Evolutionary conservation across 2,888 invertebrate genomes (phyloP), one percentile per base, ranked within the genome.

Genomic region (Girardia tigrina): DNA sequence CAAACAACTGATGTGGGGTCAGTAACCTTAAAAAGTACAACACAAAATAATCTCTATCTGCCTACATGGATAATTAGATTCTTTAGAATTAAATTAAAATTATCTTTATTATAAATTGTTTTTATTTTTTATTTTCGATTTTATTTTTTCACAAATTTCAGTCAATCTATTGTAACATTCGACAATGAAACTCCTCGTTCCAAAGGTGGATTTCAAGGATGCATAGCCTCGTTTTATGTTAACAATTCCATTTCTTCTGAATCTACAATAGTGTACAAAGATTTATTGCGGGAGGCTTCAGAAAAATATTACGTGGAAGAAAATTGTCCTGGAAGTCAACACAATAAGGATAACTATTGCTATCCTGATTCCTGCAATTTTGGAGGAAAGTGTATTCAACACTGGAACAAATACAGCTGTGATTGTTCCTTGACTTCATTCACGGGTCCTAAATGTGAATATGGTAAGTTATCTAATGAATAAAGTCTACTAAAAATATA

Each of bases 341-440:
- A 12, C 12, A 16, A 36, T 36, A 36, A 36, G 16, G 36, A 36
- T 12, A 36, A 36, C 16, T 36, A 36, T 36, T 36, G 36, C 16
- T 36, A 8, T 12, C 16, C 36, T 12, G 36, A 36, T 36, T 36
- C 36, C 8, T 95, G 95, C 83, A 89, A 90, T 0, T 94, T 95
- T 85, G 89, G 90, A 77, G 94, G 95, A 0, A 88, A 90, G 23
- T 95, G 95, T 84, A 91, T 93, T 6, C 93, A 94, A 82, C 92
- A 92, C 82, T 92, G 93, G 92, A 91, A 91, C 81, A 90, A 91
- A 6, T 91, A 90, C 82, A 90, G 90, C 0, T 94, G 94, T 82
- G 92, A 94, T 82, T 94, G 94, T 82, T 91, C 92, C 81, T 89
- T 92, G 87, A 94, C 94, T 0, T 91, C 92, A 0, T 94, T 90